phyloP scores from a whole-genome alignment of 2,113 vertebrate genomes.

The Scomber colias region DNA sequence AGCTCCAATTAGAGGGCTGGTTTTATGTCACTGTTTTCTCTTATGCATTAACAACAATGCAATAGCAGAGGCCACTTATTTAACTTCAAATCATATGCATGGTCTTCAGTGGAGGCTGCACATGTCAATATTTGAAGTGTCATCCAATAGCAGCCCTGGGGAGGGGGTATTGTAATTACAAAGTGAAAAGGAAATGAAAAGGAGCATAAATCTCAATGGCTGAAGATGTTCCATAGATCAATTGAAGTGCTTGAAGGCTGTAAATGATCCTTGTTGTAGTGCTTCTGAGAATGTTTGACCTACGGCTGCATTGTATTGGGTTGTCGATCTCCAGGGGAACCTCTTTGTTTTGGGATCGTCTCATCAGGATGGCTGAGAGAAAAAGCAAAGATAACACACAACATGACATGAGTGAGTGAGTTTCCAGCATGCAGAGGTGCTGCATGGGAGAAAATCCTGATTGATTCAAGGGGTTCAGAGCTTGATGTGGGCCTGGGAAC shows the following conservation, averaged over 20 bases:
- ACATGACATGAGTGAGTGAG: conserved; percentile 9
- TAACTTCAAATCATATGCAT: conserved; percentile 20
- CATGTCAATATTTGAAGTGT: conserved; percentile 29
- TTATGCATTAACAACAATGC: conserved; percentile 3
- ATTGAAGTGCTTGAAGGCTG: conserved; percentile 21
- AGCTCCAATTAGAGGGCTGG: conserved; percentile 45
- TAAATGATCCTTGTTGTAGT: conserved; percentile 10
- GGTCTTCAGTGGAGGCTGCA: neutral
- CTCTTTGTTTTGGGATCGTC: conserved; percentile 13
- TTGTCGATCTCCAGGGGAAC: conserved; percentile 1
- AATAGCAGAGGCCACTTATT: conserved; percentile 9
- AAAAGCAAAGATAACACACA: conserved; percentile 9
- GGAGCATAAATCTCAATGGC: conserved; percentile 36
- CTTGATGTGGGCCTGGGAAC: neutral
- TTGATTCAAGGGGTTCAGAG: conserved; percentile 39
- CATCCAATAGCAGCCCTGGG: conserved; percentile 18
- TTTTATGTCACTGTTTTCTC: neutral
- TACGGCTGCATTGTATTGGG: neutral
- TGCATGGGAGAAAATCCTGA: conserved; percentile 22
- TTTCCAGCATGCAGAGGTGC: conserved; percentile 26
- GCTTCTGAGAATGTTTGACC: neutral
- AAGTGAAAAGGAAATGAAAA: conserved; percentile 5
- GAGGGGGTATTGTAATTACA: conserved; percentile 39
- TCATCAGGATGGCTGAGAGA: conserved; percentile 19
- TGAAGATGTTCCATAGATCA: conserved; percentile 49